Percentiles rank a stretch among this genome's conserved stretches.
Evolutionary conservation across 1,140 invertebrate species (phyloP).

Genomic region (Lepidurus packardi): DNA sequence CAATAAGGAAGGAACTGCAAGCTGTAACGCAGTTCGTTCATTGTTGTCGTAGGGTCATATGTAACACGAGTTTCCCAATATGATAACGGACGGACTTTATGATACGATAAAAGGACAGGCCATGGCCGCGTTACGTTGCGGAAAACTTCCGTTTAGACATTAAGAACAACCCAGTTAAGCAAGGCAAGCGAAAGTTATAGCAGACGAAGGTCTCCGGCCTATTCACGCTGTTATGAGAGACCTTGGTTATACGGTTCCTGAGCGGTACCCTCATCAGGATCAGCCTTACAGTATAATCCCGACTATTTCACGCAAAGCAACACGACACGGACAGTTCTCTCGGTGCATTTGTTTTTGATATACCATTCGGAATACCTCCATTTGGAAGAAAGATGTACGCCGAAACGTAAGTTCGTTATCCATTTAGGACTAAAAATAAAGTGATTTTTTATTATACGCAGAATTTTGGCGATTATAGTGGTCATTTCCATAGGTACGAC

Average conservation of each 20-base stretch:
- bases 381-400: not conserved
- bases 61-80: too few species aligned
- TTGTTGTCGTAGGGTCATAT: too few species aligned
- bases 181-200: slow-evolving; percentile 10
- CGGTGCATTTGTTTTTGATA: not conserved
- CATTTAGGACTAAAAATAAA: not conserved
- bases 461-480: slow-evolving; percentile 5
- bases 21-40: too few species aligned
- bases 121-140: not conserved
- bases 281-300: too few species aligned
- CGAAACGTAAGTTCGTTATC: not conserved
- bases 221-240: not conserved
- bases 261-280: not conserved
- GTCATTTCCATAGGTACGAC: not conserved
- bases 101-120: not conserved
- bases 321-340: too few species aligned
- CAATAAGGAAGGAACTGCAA: too few species aligned
- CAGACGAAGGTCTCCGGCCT: slow-evolving; percentile 1
- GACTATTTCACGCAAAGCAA: too few species aligned
- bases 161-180: not conserved
- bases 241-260: not conserved
- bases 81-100: too few species aligned
- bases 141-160: not conserved
- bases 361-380: not conserved
- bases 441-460: not conserved